Evolutionary conservation across 2,113 vertebrate species (phyloP).

Genomic region (Apus apus): DNA sequence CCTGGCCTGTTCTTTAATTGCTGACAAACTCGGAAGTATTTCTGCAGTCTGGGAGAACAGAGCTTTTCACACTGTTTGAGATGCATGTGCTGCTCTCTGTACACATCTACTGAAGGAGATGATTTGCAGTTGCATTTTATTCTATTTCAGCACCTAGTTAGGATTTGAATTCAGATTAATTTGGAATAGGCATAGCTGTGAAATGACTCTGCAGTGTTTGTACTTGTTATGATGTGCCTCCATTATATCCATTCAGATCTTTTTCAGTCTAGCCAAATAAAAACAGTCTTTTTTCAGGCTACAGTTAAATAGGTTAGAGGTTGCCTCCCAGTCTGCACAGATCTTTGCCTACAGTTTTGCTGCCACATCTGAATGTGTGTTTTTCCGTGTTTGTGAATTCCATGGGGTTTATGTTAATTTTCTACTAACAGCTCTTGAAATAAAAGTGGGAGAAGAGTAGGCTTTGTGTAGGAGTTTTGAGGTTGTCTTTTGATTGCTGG

Average conservation of each 20-base stretch:
- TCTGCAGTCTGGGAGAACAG: not conserved
- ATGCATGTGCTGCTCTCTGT: not conserved
- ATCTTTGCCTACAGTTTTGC: not conserved
- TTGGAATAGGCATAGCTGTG: slow-evolving; percentile 32
- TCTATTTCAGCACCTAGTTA: slow-evolving; percentile 42
- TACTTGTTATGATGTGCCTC: not conserved
- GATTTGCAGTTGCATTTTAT: not conserved
- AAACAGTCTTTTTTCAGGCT: not conserved
- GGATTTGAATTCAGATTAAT: slow-evolving; percentile 38
- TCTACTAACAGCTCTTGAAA: not conserved
- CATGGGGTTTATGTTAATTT: not conserved
- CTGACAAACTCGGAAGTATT: not conserved
- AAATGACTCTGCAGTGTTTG: slow-evolving; percentile 21
- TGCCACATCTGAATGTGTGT: not conserved
- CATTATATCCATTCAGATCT: not conserved
- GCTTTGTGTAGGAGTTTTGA: not conserved
- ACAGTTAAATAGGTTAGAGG: slow-evolving; percentile 1
- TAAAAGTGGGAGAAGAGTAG: not conserved
- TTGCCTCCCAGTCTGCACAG: not conserved
- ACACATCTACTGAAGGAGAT: rapidly evolving
- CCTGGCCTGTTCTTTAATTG: not conserved
- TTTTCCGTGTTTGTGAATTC: not conserved
- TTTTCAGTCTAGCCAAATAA: slow-evolving; percentile 3
- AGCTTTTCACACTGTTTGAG: not conserved
- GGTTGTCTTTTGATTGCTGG: not conserved